A percentile compares a stretch with the other conserved stretches of the same genome.
Conservation (phyloP, 64 coral and sea anemone species). For the Dendronephthya gigantea region DNA sequence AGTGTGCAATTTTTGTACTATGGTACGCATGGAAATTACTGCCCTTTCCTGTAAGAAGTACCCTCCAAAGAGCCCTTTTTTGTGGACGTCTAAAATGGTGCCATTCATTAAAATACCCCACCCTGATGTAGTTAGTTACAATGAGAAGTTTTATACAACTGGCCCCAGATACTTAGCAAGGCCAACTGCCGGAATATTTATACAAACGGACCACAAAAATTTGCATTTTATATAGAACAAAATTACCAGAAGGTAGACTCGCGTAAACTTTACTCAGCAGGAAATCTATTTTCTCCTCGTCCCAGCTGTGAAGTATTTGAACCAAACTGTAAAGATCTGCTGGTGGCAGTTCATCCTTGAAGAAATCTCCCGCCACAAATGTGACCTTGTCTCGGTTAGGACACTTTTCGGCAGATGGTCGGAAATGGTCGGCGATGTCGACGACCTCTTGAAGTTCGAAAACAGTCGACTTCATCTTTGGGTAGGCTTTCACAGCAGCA, state of each 20-base stretch:
- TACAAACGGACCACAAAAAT: no score
- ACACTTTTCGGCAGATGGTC: background rate
- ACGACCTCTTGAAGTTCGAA: background rate
- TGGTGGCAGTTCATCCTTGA: background rate
- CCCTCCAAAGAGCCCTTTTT: no score
- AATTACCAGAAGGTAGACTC: background rate
- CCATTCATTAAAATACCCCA: no score
- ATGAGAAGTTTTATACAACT: no score
- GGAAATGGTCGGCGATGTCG: background rate
- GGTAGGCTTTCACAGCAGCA: background rate
- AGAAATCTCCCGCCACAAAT: background rate
- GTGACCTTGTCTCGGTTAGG: background rate
- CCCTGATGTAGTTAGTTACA: no score
- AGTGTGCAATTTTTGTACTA: no score
- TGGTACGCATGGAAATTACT: no score
- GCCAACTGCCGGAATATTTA: no score
- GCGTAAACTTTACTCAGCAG: background rate
- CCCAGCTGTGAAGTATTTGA: background rate
- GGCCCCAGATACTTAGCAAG: no score
- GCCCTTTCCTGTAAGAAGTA: no score
- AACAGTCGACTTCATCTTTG: conserved; percentile 14
- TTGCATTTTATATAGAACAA: no score
- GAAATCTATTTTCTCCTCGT: background rate
- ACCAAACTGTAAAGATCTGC: conserved; percentile 11
- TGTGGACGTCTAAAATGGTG: no score